Evolutionary conservation across 2,113 vertebrate genomes (phyloP), one percentile per base, ranked within the genome.

Genomic region (Piprites chloris): DNA sequence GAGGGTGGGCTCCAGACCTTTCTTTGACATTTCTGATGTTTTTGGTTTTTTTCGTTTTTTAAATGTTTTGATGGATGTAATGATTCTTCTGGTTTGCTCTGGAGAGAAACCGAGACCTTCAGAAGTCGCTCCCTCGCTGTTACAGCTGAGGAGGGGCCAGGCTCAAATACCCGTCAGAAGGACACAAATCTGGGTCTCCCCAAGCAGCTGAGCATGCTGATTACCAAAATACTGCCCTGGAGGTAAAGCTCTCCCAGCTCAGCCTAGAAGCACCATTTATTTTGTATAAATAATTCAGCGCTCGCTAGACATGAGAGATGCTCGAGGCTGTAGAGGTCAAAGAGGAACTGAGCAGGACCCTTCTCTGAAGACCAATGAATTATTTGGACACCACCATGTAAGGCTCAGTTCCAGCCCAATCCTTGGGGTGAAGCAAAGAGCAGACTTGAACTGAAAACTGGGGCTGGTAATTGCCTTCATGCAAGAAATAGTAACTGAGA

Each of bases 11-110:
- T 78, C 28, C 42, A 46, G 59, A 33, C 8, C 6, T 47, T 75
- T 8, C n/a, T 20, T 41, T 8, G 21, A 3, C 0, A 0, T 20
- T n/a, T n/a, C n/a, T n/a, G n/a, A n/a, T n/a, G n/a, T n/a, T 49
- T 79, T 35, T 1, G 4, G 6, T 16, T 26, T 14, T 7, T 26
- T 50, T 49, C 26, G 16, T 24, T 44, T 47, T 18, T 26, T 4
- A 2, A 6, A 9, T 5, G 5, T 11, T 50, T 71, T 53, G 32
- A 8, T 65, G 50, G 21, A 12, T 16, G 17, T 3, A 6, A 14
- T 17, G 26, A 1, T 58, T 85, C 67, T 56, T 20, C 24, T 78
- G 8, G 7, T 91, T 67, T 55, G 7, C 7, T 81, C 28, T 8
- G 3, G 16, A 47, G 59, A 44, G 21, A 77, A 87, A 74, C 5